Percentiles rank a stretch among this genome's conserved stretches.
These are phyloP conservation scores for Toxotes lorentzi DNA, from an alignment of 2,797 vertebrate genomes.

Conservation along the genomic window DNA sequence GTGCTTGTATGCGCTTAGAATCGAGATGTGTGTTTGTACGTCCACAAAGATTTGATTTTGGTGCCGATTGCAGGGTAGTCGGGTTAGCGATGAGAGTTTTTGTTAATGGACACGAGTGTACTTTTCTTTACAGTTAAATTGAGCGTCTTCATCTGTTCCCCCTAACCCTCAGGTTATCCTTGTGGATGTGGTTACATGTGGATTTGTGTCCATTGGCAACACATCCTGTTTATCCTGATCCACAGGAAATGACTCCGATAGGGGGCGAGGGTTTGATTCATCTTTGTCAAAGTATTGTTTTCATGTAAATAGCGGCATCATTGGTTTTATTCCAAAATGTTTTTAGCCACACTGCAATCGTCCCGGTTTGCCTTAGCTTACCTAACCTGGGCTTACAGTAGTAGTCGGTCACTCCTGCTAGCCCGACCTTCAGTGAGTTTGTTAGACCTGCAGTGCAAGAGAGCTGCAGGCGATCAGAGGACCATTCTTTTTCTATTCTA, in stretches of 20 bases:
- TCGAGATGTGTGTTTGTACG: slow-evolving; percentile 74
- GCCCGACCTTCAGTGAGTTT: slow-evolving; percentile 84
- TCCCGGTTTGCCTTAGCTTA: slow-evolving; percentile 92
- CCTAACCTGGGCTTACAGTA: slow-evolving; percentile 86
- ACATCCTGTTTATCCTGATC: slow-evolving; percentile 48
- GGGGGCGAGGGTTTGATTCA: slow-evolving; percentile 49
- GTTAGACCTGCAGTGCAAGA: slow-evolving; percentile 82
- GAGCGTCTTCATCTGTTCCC: slow-evolving; percentile 41
- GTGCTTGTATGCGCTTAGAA: slow-evolving; percentile 31
- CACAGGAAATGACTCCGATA: slow-evolving; percentile 52
- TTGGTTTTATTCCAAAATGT: slow-evolving; percentile 67
- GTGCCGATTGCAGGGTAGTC: slow-evolving; percentile 69
- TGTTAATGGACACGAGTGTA: slow-evolving; percentile 47
- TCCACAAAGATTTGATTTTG: slow-evolving; percentile 61
- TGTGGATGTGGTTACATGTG: slow-evolving; percentile 51
- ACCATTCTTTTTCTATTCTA: slow-evolving; percentile 95
- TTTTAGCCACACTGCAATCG: slow-evolving; percentile 82
- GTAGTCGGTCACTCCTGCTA: slow-evolving; percentile 83
- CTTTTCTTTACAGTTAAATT: slow-evolving; percentile 52
- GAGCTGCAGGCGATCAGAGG: slow-evolving; percentile 89
- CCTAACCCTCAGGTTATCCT: slow-evolving; percentile 48
- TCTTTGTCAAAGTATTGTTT: slow-evolving; percentile 50
- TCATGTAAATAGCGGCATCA: slow-evolving; percentile 75
- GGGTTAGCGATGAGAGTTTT: slow-evolving; percentile 35
- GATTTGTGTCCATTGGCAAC: slow-evolving; percentile 52